These are phyloP conservation scores for Cephus sareptanus DNA, from an alignment of 2,888 invertebrate genomes.

Conservation along the genomic window DNA sequence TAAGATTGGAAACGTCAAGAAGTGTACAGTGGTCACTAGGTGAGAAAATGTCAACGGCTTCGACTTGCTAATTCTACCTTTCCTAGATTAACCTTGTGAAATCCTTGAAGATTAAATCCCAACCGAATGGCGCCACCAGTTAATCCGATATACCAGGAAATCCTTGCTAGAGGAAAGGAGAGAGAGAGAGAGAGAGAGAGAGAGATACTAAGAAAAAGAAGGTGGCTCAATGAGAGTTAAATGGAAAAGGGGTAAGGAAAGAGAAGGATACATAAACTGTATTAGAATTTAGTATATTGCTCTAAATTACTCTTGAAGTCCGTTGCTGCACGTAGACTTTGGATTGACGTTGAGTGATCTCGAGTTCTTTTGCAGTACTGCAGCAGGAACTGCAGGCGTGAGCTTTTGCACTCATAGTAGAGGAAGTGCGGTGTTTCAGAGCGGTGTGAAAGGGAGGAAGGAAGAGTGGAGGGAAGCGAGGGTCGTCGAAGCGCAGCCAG, in stretches of 20 bases:
- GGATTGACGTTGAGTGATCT: background rate
- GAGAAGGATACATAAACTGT: background rate
- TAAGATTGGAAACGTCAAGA: conserved; percentile 34
- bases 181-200: conserved; percentile 7
- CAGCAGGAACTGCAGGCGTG: background rate
- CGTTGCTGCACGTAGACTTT: background rate
- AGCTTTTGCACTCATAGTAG: background rate
- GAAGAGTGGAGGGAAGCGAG: conserved; percentile 11
- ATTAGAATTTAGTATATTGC: background rate
- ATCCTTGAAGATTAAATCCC: conserved; percentile 29
- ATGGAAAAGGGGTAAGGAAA: background rate
- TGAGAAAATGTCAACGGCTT: background rate
- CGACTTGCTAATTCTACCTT: conserved; percentile 1
- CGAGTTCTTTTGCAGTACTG: background rate
- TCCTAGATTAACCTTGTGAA: conserved; percentile 25
- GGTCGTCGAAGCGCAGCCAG: background rate
- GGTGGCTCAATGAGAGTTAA: background rate
- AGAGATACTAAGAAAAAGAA: background rate
- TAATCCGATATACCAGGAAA: conserved; percentile 32
- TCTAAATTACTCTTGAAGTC: background rate
- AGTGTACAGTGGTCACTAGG: background rate
- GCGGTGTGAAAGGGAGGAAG: background rate
- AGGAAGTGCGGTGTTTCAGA: background rate
- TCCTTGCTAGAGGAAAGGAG: background rate
- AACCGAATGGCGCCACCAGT: conserved; percentile 48